phyloP scores from a whole-genome alignment of 2,888 invertebrate genomes.

The Spisula solida region DNA sequence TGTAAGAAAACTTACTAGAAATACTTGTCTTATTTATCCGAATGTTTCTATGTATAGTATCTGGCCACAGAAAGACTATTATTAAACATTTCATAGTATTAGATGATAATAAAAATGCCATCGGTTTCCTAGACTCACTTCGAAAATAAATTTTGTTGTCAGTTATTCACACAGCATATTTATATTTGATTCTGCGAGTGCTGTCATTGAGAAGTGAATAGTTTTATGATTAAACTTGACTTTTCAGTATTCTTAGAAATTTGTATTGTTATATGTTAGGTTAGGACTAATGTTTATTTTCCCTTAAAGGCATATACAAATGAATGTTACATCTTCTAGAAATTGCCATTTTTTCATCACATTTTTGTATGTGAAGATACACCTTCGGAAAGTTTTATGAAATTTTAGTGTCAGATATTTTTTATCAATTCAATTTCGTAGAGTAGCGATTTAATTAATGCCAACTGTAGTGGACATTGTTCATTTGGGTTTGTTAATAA shows the following conservation, averaged over 20 bases:
- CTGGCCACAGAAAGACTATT: not conserved
- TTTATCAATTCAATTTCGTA: conserved; percentile 23
- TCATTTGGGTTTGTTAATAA: not conserved
- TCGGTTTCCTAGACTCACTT: not conserved
- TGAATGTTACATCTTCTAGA: not conserved
- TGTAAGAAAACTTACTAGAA: not conserved
- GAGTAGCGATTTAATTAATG: not conserved
- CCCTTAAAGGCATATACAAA: not conserved
- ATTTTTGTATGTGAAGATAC: conserved; percentile 36
- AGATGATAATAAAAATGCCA: not conserved
- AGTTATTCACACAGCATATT: not conserved
- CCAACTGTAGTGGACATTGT: not conserved
- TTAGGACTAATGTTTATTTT: conserved; percentile 18
- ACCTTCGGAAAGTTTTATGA: conserved; percentile 43
- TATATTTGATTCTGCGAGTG: not conserved
- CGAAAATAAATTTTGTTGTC: not conserved
- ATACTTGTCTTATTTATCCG: not conserved
- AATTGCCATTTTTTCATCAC: conserved; percentile 35
- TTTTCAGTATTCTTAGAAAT: conserved; percentile 19
- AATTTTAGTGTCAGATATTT: conserved; percentile 35
- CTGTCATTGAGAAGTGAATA: not conserved
- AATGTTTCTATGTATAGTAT: not conserved
- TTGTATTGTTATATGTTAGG: conserved; percentile 26
- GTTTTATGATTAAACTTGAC: not conserved
- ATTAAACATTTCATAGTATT: not conserved